These are phyloP conservation scores for Lophochroa leadbeateri DNA, from an alignment of 2,113 vertebrate species.

Conservation along the genomic window DNA sequence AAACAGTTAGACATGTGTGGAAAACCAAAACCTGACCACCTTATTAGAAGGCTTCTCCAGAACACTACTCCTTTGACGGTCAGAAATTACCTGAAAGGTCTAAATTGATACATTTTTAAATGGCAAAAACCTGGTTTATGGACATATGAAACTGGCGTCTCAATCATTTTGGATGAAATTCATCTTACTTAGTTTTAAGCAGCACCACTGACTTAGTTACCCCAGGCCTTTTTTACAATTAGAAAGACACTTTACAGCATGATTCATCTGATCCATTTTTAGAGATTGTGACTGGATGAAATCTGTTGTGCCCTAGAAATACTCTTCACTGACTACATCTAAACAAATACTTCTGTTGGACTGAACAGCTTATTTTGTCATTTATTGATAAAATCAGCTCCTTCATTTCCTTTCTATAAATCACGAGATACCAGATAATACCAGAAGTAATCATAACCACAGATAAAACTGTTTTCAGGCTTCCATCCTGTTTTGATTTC, in stretches of 20 bases:
- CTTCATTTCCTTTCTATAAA: neutral
- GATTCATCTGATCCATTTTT: conserved; percentile 14
- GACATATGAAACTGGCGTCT: neutral
- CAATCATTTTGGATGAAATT: neutral
- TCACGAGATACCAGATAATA: neutral
- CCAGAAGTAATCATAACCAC: neutral
- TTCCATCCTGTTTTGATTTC: neutral
- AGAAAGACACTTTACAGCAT: neutral
- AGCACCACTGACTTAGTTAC: neutral
- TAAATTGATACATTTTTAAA: neutral
- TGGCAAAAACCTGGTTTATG: neutral
- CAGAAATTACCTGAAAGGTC: neutral
- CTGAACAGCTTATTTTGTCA: neutral
- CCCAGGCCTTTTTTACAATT: neutral
- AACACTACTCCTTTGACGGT: neutral
- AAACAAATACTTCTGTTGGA: neutral
- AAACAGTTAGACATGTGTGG: neutral
- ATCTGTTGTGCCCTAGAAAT: conserved; percentile 22
- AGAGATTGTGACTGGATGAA: conserved; percentile 21
- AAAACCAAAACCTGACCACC: neutral
- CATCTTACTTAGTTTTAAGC: neutral
- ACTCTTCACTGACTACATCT: neutral
- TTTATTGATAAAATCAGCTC: neutral
- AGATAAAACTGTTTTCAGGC: neutral
- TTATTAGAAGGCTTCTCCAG: neutral